These are phyloP conservation scores for Drosophila pseudoobscura DNA, from an alignment of 1,140 invertebrate species.

Conservation along the genomic window DNA sequence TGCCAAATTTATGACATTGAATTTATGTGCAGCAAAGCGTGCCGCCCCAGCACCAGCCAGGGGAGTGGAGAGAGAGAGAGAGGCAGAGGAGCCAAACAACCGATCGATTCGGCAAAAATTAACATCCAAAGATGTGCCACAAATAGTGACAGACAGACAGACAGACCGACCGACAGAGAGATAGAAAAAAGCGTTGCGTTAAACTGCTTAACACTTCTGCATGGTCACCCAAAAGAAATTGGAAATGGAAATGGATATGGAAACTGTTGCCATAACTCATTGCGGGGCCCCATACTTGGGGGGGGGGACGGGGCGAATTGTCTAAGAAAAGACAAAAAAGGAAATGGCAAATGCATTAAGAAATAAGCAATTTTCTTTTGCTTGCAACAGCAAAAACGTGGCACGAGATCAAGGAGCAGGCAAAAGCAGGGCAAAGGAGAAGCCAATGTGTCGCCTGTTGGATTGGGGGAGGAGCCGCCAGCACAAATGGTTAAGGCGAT, in stretches of 20 bases:
- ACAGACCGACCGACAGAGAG: constrained; percentile 2
- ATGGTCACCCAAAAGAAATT: constrained; percentile 59
- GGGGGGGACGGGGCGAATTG: constrained; percentile 36
- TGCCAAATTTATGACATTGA: constrained; percentile 71
- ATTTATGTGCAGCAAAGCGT: constrained; percentile 72
- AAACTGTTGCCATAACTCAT: constrained; percentile 69
- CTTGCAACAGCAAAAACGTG: constrained; percentile 49
- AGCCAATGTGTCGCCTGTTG: constrained; percentile 57
- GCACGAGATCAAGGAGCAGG: constrained; percentile 14
- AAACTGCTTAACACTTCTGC: constrained; percentile 81
- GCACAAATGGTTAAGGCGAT: constrained; percentile 50
- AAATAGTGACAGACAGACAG: constrained; percentile 16
- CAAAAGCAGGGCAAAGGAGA: constrained; percentile 13
- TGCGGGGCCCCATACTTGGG: background rate
- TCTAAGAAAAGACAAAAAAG: constrained; percentile 74
- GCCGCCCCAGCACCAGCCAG: constrained; percentile 25
- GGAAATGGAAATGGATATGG: constrained; percentile 36
- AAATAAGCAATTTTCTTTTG: constrained; percentile 75
- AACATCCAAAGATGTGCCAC: constrained; percentile 35
- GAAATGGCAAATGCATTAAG: constrained; percentile 78
- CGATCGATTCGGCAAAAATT: constrained; percentile 20
- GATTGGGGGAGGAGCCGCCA: constrained; percentile 40
- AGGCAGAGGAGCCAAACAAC: constrained; percentile 6
- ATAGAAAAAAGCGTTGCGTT: constrained; percentile 63
- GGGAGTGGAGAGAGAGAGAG: constrained; percentile 6